Evolutionary conservation across 2,888 invertebrate species (phyloP).

Genomic region (Augiades crinisus): DNA sequence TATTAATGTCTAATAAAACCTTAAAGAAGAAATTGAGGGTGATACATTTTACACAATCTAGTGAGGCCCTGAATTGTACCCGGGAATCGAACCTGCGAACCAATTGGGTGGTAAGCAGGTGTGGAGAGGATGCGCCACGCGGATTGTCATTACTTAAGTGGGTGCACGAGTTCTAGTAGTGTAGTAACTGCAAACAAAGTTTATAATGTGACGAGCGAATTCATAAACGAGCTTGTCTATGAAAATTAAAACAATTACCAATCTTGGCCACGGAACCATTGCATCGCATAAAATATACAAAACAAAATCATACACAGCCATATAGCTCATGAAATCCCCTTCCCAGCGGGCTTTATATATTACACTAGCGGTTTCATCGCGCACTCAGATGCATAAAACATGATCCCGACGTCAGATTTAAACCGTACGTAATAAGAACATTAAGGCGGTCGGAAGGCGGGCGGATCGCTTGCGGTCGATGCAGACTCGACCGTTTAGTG

Average conservation of each 20-base stretch:
- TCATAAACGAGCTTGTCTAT: neutral
- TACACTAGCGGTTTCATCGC: conserved; percentile 72
- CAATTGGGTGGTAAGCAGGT: too few species aligned
- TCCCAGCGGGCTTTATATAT: conserved; percentile 66
- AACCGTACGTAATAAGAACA: conserved; percentile 78
- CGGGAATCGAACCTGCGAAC: too few species aligned
- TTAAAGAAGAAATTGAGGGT: too few species aligned
- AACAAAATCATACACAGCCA: conserved; percentile 54
- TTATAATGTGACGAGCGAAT: neutral
- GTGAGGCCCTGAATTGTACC: too few species aligned
- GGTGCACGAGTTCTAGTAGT: too few species aligned
- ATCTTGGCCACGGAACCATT: conserved; percentile 10
- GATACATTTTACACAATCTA: too few species aligned
- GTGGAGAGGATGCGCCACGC: too few species aligned
- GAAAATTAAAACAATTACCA: conserved; percentile 20
- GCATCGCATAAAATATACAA: conserved; percentile 37
- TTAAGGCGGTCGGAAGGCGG: conserved; percentile 56
- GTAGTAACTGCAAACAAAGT: too few species aligned
- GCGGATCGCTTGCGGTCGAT: conserved; percentile 40
- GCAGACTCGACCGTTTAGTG: conserved; percentile 21
- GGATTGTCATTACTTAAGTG: too few species aligned
- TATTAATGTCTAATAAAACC: too few species aligned
- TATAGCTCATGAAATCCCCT: conserved; percentile 66
- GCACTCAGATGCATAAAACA: conserved; percentile 78
- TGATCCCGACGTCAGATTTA: conserved; percentile 78